Evolutionary conservation across 1,140 invertebrate species (phyloP).

Genomic region (Zaprionus inermis): DNA sequence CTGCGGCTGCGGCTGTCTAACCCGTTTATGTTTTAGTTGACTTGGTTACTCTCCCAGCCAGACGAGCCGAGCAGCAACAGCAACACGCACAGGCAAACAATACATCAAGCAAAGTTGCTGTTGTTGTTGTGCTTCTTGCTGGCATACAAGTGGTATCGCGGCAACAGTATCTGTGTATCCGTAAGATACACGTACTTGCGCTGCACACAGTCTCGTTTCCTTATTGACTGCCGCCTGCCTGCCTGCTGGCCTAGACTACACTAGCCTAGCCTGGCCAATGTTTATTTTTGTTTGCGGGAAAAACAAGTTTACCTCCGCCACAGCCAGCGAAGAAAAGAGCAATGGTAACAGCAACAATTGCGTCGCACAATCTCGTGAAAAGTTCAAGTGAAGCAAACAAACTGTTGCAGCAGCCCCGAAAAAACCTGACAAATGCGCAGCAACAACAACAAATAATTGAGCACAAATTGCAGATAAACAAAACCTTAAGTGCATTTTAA

Average conservation of each 20-base stretch:
- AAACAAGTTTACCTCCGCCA: slow-evolving; percentile 71
- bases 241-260: background rate
- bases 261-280: slow-evolving; percentile 56
- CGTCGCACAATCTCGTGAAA: slow-evolving; percentile 60
- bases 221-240: slow-evolving; percentile 59
- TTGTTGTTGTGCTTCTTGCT: background rate
- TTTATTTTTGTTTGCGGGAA: slow-evolving; percentile 81
- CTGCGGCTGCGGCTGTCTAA: slow-evolving; percentile 54
- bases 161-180: slow-evolving; percentile 63
- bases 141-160: slow-evolving; percentile 18
- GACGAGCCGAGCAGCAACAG: background rate
- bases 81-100: slow-evolving; percentile 67
- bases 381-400: slow-evolving; percentile 63
- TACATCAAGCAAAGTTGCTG: slow-evolving; percentile 58
- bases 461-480: slow-evolving; percentile 10
- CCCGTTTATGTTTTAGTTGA: slow-evolving; percentile 76
- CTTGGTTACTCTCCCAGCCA: slow-evolving; percentile 53
- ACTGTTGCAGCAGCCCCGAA: slow-evolving; percentile 48
- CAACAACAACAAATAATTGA: slow-evolving; percentile 13
- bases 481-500: slow-evolving; percentile 1
- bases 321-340: slow-evolving; percentile 22
- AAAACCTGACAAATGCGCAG: background rate
- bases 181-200: slow-evolving; percentile 70
- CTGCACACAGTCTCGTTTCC: slow-evolving; percentile 58
- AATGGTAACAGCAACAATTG: slow-evolving; percentile 40